phyloP scores from a whole-genome alignment of 2,888 invertebrate genomes.

The Cheilosia soror region DNA sequence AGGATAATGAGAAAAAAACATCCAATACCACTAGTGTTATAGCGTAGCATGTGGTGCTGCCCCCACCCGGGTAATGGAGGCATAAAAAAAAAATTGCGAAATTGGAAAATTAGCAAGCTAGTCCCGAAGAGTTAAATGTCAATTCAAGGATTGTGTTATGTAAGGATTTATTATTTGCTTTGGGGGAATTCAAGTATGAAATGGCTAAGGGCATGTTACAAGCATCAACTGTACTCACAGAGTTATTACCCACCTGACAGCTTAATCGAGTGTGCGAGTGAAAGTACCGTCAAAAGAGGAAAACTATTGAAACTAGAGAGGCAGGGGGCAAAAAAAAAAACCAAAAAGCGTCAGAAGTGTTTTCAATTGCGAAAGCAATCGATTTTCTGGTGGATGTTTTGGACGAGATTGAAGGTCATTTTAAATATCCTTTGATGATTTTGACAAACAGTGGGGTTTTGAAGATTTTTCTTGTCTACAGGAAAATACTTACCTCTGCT shows the following conservation, averaged over 20 bases:
- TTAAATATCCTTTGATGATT: too few relatives aligned
- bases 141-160: conserved; percentile 45
- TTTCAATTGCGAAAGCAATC: too few relatives aligned
- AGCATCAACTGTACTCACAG: conserved; percentile 26
- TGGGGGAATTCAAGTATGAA: conserved; percentile 23
- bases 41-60: conserved; percentile 1
- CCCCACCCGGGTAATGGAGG: conserved; percentile 4
- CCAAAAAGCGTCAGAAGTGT: neutral
- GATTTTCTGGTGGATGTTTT: too few relatives aligned
- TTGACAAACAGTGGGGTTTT: too few relatives aligned
- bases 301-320: neutral
- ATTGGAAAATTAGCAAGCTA: conserved; percentile 59
- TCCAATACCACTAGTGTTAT: neutral
- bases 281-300: neutral
- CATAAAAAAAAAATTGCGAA: conserved; percentile 21
- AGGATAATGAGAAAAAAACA: conserved; percentile 68
- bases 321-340: neutral
- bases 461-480: too few relatives aligned
- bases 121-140: conserved; percentile 56
- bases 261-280: conserved; percentile 7
- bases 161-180: conserved; percentile 42
- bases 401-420: too few relatives aligned
- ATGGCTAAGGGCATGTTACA: conserved; percentile 13
- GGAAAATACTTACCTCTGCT: too few relatives aligned
- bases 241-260: conserved; percentile 21